phyloP scores from a whole-genome alignment of 2,888 invertebrate species.

The Mesorhabditis spiculigera region DNA sequence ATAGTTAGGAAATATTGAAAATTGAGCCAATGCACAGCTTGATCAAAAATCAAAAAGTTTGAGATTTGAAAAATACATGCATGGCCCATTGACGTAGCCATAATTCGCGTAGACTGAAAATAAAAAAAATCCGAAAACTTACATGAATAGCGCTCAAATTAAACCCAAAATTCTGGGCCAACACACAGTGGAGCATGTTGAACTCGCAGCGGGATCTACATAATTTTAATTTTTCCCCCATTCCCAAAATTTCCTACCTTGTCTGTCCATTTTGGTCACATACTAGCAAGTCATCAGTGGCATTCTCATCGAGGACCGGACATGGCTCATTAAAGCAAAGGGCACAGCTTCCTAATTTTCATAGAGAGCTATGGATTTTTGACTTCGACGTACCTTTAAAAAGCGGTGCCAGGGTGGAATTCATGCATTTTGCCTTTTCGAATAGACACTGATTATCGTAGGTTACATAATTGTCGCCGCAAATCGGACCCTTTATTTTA shows the following conservation, averaged over 20 bases:
- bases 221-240: neutral
- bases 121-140: slow-evolving; percentile 6
- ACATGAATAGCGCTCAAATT: slow-evolving; percentile 52
- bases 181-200: slow-evolving; percentile 51
- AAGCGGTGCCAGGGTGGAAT: slow-evolving; percentile 25
- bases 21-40: neutral
- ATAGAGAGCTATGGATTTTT: neutral
- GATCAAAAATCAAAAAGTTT: too few relatives aligned
- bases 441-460: slow-evolving; percentile 34
- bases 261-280: slow-evolving; percentile 45
- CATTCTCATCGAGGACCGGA: slow-evolving; percentile 30
- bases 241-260: neutral
- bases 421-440: slow-evolving; percentile 27
- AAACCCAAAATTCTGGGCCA: slow-evolving; percentile 45
- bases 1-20: neutral
- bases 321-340: slow-evolving; percentile 44
- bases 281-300: slow-evolving; percentile 45
- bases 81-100: too few relatives aligned
- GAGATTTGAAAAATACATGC: too few relatives aligned
- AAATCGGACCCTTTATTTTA: slow-evolving; percentile 14
- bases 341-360: slow-evolving; percentile 37
- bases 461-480: slow-evolving; percentile 28
- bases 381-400: slow-evolving; percentile 36
- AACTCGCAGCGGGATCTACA: slow-evolving; percentile 51
- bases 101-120: too few relatives aligned